phyloP scores from a whole-genome alignment of 2,797 vertebrate genomes.

The Cyclura pinguis region DNA sequence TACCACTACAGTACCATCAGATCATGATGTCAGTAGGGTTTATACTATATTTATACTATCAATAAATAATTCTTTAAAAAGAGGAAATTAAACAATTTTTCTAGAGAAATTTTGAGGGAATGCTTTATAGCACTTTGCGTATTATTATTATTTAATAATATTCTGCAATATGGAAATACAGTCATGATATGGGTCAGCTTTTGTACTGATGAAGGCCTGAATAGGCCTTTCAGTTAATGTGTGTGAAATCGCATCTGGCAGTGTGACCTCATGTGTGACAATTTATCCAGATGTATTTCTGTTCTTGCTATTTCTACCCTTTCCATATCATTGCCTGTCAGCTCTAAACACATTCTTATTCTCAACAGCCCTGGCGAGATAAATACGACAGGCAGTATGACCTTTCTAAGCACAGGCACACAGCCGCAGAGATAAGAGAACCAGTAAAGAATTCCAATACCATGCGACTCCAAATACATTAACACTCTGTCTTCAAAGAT shows the following conservation, averaged over 20 bases:
- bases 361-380: conserved; percentile 61
- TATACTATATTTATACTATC: too few relatives aligned
- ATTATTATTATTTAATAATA: not conserved
- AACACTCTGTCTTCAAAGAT: conserved; percentile 37
- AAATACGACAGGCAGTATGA: conserved; percentile 71
- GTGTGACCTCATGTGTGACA: conserved; percentile 36
- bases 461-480: conserved; percentile 47
- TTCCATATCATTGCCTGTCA: conserved; percentile 73
- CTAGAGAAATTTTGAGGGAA: not conserved
- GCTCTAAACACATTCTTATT: conserved; percentile 68
- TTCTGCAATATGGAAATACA: not conserved
- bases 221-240: conserved; percentile 41
- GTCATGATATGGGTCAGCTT: conserved; percentile 16
- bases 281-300: conserved; percentile 59
- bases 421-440: conserved; percentile 59
- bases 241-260: conserved; percentile 42
- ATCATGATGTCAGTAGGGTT: too few relatives aligned
- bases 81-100: not conserved
- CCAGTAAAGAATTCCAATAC: conserved; percentile 39
- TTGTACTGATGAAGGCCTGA: not conserved
- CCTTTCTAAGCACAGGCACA: conserved; percentile 60
- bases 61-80: not conserved
- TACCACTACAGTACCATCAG: too few relatives aligned
- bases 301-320: conserved; percentile 62
- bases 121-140: not conserved